Base-by-base conservation (phyloP, 1,140 invertebrate species). In the Drosophila punjabiensis region DNA sequence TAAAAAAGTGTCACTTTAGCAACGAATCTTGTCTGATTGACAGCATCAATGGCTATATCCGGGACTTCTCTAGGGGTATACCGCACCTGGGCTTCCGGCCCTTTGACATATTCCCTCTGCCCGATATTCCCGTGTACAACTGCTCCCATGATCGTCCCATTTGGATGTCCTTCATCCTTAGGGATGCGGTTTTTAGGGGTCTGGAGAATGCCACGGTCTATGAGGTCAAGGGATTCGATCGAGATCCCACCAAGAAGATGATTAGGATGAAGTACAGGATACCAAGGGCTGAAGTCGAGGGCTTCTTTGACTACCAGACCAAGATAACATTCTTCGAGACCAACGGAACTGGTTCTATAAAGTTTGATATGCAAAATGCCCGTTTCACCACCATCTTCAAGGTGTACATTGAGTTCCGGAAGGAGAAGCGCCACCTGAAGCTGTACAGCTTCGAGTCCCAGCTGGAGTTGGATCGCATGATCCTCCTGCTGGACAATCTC, bases 391-490 rank as follows among this genome's bases (percentile, higher is more conserved):
- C 45, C 13, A 30, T 24, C 0, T 39, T 82, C 4, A 81, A 78
- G 53, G 48, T 35, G 11, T 68, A 61, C 28, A 37, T 74, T 0
- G 59, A 81, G 28, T 81, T 56, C 43, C 74, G 80, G 5, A 45
- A 81, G 11, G 61, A 52, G 7, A 81, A 74, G 41, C 81, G 79
- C 7, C 61, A 78, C 43, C 43, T 82, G 3, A 82, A 59, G 48
- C 33, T 82, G 11, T 69, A 81, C 39, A 56, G 55, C 16, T 7
- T 69, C 13, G 24, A 37, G 9, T 52, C 60, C 8, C 20, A 56
- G 13, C 6, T 82, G 6, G 28, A 68, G 13, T 5, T 81, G 18
- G 68, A 78, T 48, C 81, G 81, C 6, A 66, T 68, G 50, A 81
- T 82, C 13, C 16, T 82, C 4, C 28, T 18, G 39, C 35, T 62